Evolutionary conservation across 2,113 vertebrate species (phyloP), one percentile per base, ranked within the genome.

Genomic region (Spheniscus mendiculus): DNA sequence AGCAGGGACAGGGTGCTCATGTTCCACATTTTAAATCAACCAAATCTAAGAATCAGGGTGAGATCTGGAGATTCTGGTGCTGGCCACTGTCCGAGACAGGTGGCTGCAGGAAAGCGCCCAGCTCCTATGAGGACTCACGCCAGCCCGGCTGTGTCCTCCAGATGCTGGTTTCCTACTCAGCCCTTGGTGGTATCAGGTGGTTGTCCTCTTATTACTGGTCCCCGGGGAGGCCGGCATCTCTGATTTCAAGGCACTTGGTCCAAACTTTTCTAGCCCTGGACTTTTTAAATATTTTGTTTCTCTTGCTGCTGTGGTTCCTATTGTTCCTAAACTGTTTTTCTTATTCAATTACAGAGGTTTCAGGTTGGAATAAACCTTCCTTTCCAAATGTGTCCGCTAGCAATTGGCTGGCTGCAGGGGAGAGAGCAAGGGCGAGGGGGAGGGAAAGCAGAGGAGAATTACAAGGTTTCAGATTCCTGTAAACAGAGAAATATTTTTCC

Each of bases 401-500:
- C 5, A 0, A 91, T 71, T 94, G 96, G 92, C 81, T 88, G 83
- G 55, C 84, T 45, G 47, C 59, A 50, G 84, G 66, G 61, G 36
- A 89, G 70, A 90, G 59, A 93, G 83, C 14, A 45, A 79, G 73
- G 62, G 38, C 2, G 3, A 80, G 82, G 77, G 45, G 63, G 87
- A 67, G 59, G 67, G 81, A 38, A 86, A 94, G 83, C 72, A 65
- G 87, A 95, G 83, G 87, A 97, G 95, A 97, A 97, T 96, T 91
- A 93, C 87, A 91, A 90, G 96, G 97, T 97, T 97, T 97, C 97
- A 79, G 84, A 90, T 97, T 97, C 93, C 97, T 95, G 97, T 97
- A 97, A 97, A 97, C 89, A 97, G 97, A 97, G 96, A 97, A 97
- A 97, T 91, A 96, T 97, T 97, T 97, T 97, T 97, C 97, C 96